phyloP scores from a whole-genome alignment of 2,888 invertebrate genomes.

The Gastracanthus pulcherrimus region DNA sequence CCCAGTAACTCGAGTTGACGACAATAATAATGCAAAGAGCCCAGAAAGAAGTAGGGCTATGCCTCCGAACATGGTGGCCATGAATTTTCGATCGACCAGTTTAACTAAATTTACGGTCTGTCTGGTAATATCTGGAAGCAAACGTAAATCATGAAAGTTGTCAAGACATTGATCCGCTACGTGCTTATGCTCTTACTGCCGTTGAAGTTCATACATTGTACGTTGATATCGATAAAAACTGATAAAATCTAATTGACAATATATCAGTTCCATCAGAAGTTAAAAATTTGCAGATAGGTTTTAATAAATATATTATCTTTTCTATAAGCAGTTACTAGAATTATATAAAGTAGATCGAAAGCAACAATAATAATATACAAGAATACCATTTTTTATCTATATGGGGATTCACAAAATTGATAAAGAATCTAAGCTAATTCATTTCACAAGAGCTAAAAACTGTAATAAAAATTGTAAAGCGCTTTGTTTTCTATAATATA shows the following conservation, averaged over 20 bases:
- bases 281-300: neutral
- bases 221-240: neutral
- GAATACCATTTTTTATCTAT: too few relatives aligned
- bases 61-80: neutral
- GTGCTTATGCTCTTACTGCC: neutral
- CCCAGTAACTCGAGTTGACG: neutral
- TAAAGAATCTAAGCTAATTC: too few relatives aligned
- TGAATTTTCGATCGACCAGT: neutral
- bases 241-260: neutral
- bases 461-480: too few relatives aligned
- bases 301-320: neutral
- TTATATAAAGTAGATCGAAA: too few relatives aligned
- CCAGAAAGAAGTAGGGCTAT: neutral
- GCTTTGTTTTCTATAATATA: too few relatives aligned
- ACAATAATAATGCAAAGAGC: neutral
- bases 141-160: neutral
- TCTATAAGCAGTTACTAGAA: neutral
- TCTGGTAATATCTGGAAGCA: neutral
- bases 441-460: too few relatives aligned
- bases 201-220: neutral
- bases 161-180: neutral
- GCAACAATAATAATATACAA: too few relatives aligned
- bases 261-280: neutral
- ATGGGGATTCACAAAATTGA: too few relatives aligned
- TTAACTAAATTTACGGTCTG: neutral